A percentile compares a stretch with the other conserved stretches of the same genome.
These are phyloP conservation scores for Actinia tenebrosa DNA, from an alignment of 64 coral and sea anemone species.

Conservation along the genomic window DNA sequence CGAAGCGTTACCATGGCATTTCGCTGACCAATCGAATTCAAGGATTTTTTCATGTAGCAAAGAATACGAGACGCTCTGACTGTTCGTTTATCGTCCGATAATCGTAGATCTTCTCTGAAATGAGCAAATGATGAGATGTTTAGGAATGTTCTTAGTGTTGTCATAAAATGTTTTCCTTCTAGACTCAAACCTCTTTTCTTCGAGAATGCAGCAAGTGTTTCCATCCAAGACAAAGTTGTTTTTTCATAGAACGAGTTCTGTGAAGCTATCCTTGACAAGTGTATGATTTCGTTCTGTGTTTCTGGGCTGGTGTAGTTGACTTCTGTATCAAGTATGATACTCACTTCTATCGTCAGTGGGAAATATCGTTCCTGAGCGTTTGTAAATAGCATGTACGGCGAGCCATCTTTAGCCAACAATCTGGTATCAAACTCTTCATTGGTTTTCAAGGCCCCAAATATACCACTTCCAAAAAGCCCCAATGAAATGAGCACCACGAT, in stretches of 20 bases:
- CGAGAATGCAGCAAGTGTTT: conserved; percentile 27
- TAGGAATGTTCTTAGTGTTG: conserved; percentile 43
- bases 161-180: conserved; percentile 38
- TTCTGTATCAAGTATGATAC: conserved; percentile 29
- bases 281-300: conserved; percentile 41
- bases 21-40: conserved; percentile 44
- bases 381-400: conserved; percentile 34
- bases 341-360: conserved; percentile 36
- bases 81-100: conserved; percentile 26
- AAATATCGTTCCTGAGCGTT: conserved; percentile 44
- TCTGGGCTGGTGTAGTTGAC: conserved; percentile 32
- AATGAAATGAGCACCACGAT: conserved; percentile 31
- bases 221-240: conserved; percentile 51
- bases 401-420: conserved; percentile 52
- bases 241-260: conserved; percentile 45
- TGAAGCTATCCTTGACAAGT: conserved; percentile 38
- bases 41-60: conserved; percentile 44
- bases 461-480: conserved; percentile 20
- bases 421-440: conserved; percentile 36
- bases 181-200: conserved; percentile 1
- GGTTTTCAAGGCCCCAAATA: conserved; percentile 34
- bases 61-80: conserved; percentile 52
- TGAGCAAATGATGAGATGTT: conserved; percentile 28
- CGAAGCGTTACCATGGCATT: conserved; percentile 68
- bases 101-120: conserved; percentile 47